Percentiles rank a stretch among this genome's conserved stretches.
Conservation (phyloP, 2,113 vertebrate genomes). For the Tragelaphus imberbis region DNA sequence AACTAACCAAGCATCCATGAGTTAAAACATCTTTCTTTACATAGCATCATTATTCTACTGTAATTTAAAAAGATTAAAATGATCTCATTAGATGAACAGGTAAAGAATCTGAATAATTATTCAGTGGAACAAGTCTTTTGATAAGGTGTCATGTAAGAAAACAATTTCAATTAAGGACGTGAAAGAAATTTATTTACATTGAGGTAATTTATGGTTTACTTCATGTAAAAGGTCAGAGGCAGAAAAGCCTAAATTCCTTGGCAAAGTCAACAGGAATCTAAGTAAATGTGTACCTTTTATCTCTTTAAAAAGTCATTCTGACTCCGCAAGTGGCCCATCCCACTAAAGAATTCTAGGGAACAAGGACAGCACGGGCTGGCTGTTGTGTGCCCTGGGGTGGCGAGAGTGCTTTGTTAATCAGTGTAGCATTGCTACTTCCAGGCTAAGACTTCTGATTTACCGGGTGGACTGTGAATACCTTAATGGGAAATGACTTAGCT, state of each 20-base stretch:
- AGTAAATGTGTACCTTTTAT: background rate
- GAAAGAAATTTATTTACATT: slow-evolving; percentile 38
- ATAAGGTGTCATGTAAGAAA: background rate
- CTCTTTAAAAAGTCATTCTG: slow-evolving; percentile 26
- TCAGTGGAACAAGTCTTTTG: background rate
- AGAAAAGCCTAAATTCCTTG: slow-evolving; percentile 32
- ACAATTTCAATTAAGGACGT: slow-evolving; percentile 37
- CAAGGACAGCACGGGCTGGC: background rate
- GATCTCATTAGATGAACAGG: background rate
- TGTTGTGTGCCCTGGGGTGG: background rate
- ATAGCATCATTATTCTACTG: background rate
- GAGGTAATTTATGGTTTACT: slow-evolving; percentile 18
- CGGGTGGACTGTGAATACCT: background rate
- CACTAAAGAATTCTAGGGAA: background rate
- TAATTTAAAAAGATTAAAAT: slow-evolving; percentile 15
- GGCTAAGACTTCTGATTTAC: background rate
- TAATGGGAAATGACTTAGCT: background rate
- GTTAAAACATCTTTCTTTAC: background rate
- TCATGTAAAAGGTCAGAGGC: background rate
- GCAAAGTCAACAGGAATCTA: slow-evolving; percentile 27
- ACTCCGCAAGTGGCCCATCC: background rate
- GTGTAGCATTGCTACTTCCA: background rate
- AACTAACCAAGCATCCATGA: background rate
- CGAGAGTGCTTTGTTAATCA: background rate
- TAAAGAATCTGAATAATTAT: background rate